Conservation (phyloP, 2,113 vertebrate genomes). For the Gila orcuttii region DNA sequence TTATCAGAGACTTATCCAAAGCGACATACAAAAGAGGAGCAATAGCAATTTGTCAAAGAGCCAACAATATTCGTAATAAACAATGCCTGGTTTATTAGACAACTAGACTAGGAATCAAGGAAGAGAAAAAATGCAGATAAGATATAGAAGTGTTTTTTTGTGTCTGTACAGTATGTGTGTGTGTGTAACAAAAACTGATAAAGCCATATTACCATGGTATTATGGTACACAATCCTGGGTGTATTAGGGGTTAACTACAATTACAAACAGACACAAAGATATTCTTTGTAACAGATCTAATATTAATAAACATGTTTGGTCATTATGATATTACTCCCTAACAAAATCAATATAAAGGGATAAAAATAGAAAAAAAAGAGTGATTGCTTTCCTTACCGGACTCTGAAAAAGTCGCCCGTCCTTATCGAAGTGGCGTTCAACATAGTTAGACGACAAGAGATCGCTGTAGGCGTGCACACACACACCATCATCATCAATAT, state of each 20-base stretch:
- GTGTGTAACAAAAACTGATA: not conserved
- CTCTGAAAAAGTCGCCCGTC: conserved; percentile 76
- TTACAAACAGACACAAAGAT: not conserved
- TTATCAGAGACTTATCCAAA: too few relatives aligned
- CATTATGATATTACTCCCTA: not conserved
- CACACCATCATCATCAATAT: not conserved
- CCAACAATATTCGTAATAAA: too few relatives aligned
- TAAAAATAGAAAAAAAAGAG: not conserved
- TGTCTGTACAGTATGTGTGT: not conserved
- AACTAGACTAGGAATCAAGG: too few relatives aligned
- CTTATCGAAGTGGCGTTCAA: conserved; percentile 83
- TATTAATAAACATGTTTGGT: too few relatives aligned
- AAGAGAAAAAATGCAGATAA: too few relatives aligned
- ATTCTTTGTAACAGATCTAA: not conserved
- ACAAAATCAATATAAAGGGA: not conserved
- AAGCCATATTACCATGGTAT: not conserved
- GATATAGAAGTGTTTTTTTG: too few relatives aligned
- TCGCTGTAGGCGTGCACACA: conserved; percentile 72
- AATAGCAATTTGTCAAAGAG: too few relatives aligned
- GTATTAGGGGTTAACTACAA: not conserved
- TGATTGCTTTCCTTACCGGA: conserved; percentile 72
- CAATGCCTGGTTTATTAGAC: too few relatives aligned
- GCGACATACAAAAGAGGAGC: too few relatives aligned
- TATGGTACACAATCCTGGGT: not conserved
- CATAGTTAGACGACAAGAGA: conserved; percentile 86